phyloP scores from a whole-genome alignment of 2,113 vertebrate genomes.

The Labrus mixtus region DNA sequence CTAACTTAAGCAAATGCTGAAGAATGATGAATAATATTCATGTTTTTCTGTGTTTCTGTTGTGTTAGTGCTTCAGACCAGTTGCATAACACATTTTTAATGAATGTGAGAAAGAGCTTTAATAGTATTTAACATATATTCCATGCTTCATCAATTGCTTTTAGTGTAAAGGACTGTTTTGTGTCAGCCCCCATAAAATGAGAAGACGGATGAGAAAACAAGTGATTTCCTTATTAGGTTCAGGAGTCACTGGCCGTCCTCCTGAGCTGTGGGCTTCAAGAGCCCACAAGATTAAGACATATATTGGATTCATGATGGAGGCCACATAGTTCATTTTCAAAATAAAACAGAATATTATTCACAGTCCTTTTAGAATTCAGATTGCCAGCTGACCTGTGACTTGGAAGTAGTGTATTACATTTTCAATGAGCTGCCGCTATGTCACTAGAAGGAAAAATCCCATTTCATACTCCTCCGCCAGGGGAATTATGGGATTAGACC shows the following conservation, averaged over 20 bases:
- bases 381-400: slow-evolving; percentile 99
- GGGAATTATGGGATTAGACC: slow-evolving; percentile 84
- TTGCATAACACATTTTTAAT: slow-evolving; percentile 80
- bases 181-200: slow-evolving; percentile 90
- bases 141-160: slow-evolving; percentile 93
- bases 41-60: slow-evolving; percentile 11
- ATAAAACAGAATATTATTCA: slow-evolving; percentile 99
- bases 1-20: neutral
- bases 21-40: neutral
- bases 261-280: slow-evolving; percentile 96
- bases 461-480: slow-evolving; percentile 81
- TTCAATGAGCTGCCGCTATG: slow-evolving; percentile 95
- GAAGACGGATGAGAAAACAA: slow-evolving; percentile 95
- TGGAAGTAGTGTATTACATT: slow-evolving; percentile 99
- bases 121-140: slow-evolving; percentile 88
- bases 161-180: slow-evolving; percentile 92
- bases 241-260: slow-evolving; percentile 97
- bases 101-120: slow-evolving; percentile 72
- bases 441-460: slow-evolving; percentile 83
- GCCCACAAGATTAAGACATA: slow-evolving; percentile 99
- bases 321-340: slow-evolving; percentile 99
- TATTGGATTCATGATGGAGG: slow-evolving; percentile 99
- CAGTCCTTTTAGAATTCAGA: slow-evolving; percentile 99
- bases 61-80: neutral
- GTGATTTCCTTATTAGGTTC: slow-evolving; percentile 99